Evolutionary conservation across 2,888 invertebrate species (phyloP).

Genomic region (Caenorhabditis virilis): DNA sequence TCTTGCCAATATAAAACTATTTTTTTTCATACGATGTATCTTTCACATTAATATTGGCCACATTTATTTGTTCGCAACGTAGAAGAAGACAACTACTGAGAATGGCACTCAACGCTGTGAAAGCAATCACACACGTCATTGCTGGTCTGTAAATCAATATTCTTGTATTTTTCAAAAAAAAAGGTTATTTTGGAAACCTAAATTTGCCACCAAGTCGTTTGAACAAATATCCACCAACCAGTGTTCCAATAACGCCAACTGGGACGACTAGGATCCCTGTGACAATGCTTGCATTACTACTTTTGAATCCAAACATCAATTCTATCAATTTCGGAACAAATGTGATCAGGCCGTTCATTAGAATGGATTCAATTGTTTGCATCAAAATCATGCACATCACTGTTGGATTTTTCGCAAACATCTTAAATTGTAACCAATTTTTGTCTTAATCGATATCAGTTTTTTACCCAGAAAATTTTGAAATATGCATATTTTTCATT

Average conservation of each 20-base stretch:
- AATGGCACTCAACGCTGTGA: slow-evolving; percentile 12
- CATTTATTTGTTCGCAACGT: slow-evolving; percentile 23
- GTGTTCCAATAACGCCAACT: slow-evolving; percentile 46
- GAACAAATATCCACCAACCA: slow-evolving; percentile 38
- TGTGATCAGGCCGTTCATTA: slow-evolving; percentile 61
- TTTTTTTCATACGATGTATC: no score
- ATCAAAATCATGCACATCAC: slow-evolving; percentile 48
- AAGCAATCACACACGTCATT: slow-evolving; percentile 21
- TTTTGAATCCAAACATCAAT: slow-evolving; percentile 51
- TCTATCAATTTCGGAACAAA: slow-evolving; percentile 61
- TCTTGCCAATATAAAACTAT: no score
- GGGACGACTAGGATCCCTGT: slow-evolving; percentile 56
- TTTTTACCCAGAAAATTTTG: slow-evolving; percentile 42
- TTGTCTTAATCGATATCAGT: neutral
- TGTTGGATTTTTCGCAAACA: slow-evolving; percentile 46
- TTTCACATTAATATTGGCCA: slow-evolving; percentile 15
- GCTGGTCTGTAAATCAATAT: slow-evolving; percentile 18
- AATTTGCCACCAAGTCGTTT: slow-evolving; percentile 28
- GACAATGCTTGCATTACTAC: slow-evolving; percentile 42
- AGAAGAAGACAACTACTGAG: slow-evolving; percentile 28
- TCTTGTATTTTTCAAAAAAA: neutral
- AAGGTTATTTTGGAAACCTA: slow-evolving; percentile 6
- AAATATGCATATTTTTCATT: slow-evolving; percentile 48
- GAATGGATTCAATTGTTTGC: slow-evolving; percentile 51
- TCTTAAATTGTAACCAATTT: slow-evolving; percentile 14